Percentiles rank a stretch among this genome's conserved stretches.
Evolutionary conservation across 2,797 vertebrate genomes (phyloP).

Genomic region (Streptopelia turtur): DNA sequence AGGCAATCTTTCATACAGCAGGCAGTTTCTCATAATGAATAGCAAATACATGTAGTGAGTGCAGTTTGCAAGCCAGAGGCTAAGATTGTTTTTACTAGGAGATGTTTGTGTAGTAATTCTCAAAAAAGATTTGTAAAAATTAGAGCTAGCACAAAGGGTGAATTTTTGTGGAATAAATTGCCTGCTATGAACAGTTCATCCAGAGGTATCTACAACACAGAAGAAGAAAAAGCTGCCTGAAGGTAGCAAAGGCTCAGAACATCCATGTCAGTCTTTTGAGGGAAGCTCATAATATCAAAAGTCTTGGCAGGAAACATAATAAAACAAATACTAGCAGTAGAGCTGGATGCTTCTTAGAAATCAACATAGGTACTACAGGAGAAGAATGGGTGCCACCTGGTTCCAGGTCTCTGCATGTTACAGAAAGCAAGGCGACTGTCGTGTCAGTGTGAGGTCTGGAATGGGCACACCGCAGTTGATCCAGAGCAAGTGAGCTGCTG

Average conservation of each 20-base stretch:
- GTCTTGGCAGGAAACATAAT: background rate
- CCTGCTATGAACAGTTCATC: background rate
- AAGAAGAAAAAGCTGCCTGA: background rate
- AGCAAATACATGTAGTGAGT: background rate
- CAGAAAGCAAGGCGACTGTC: background rate
- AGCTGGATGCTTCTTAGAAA: background rate
- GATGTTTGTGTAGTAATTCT: conserved; percentile 38
- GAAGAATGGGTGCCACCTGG: background rate
- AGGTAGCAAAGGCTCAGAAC: background rate
- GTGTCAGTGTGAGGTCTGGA: background rate
- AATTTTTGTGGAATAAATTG: conserved; percentile 33
- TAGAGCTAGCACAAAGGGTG: conserved; percentile 9
- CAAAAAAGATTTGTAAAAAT: conserved; percentile 45
- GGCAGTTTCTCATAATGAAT: background rate
- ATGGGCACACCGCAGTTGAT: background rate
- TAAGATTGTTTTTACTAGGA: conserved; percentile 7
- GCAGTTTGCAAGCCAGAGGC: conserved; percentile 22
- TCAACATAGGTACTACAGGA: background rate
- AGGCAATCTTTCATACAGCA: background rate
- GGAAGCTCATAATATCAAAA: background rate
- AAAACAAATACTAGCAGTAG: background rate
- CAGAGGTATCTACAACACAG: background rate
- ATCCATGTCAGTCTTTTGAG: background rate
- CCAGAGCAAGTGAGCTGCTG: background rate
- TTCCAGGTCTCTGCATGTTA: background rate